A percentile compares a stretch with the other conserved stretches of the same genome.
phyloP scores from a whole-genome alignment of 2,113 vertebrate genomes.

The Anser cygnoides region DNA sequence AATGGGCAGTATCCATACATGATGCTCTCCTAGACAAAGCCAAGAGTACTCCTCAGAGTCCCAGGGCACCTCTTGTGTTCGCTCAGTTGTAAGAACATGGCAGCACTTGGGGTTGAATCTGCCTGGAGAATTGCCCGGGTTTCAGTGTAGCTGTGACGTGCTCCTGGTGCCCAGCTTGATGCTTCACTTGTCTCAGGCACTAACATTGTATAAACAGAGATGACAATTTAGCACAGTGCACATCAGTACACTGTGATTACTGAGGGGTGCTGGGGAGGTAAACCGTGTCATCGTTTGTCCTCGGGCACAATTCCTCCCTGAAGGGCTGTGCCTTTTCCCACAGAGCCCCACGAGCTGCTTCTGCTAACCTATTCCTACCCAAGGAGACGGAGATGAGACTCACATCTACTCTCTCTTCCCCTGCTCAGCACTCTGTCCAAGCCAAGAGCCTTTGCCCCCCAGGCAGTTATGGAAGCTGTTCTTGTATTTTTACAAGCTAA shows the following conservation, averaged over 20 bases:
- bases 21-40: neutral
- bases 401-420: neutral
- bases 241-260: neutral
- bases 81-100: neutral
- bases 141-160: neutral
- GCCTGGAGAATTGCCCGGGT: neutral
- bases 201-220: neutral
- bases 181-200: neutral
- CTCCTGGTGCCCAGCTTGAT: neutral
- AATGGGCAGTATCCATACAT: neutral
- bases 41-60: neutral
- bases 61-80: neutral
- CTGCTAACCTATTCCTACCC: neutral
- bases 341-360: neutral
- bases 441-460: neutral
- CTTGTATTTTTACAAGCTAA: slow-evolving; percentile 54
- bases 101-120: fast-evolving
- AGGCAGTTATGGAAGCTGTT: neutral
- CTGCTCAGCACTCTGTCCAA: neutral
- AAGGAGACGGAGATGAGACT: neutral
- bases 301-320: neutral
- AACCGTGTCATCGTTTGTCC: neutral
- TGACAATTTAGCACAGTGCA: neutral
- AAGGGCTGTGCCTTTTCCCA: neutral
- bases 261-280: neutral